Conservation (phyloP, 1,140 invertebrate species). For the Drosophila sulfurigaster region DNA sequence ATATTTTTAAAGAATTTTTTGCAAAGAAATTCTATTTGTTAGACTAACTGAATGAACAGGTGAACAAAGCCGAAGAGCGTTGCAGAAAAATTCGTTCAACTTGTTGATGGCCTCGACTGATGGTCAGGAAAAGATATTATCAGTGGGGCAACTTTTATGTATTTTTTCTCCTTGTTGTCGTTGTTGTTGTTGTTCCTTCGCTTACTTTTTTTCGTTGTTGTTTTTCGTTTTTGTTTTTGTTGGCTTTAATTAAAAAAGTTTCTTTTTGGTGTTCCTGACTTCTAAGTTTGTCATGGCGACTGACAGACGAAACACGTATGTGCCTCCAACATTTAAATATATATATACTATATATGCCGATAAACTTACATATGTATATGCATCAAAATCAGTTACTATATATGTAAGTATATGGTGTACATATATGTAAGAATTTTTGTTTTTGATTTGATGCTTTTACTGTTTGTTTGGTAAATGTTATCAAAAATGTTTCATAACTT, state of each 20-base stretch:
- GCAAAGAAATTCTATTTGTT: not conserved
- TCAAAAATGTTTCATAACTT: constrained; percentile 35
- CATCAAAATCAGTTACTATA: constrained; percentile 5
- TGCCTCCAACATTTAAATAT: not conserved
- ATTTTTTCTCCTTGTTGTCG: not conserved
- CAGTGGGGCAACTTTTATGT: constrained; percentile 56
- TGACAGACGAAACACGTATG: constrained; percentile 18
- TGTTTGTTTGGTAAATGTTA: constrained; percentile 1
- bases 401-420: not conserved
- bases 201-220: not conserved
- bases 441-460: constrained; percentile 19
- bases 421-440: not conserved
- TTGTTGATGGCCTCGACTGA: constrained; percentile 48
- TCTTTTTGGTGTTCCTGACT: constrained; percentile 26
- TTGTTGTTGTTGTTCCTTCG: constrained; percentile 13
- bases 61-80: constrained; percentile 26
- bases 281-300: constrained; percentile 44
- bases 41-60: constrained; percentile 1
- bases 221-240: constrained; percentile 32
- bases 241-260: constrained; percentile 69
- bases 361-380: not conserved
- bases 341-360: not conserved
- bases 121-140: constrained; percentile 46
- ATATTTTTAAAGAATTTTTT: no score
- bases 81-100: constrained; percentile 45